Evolutionary conservation across 1,140 invertebrate genomes (phyloP).

Genomic region (Whitmania pigra): DNA sequence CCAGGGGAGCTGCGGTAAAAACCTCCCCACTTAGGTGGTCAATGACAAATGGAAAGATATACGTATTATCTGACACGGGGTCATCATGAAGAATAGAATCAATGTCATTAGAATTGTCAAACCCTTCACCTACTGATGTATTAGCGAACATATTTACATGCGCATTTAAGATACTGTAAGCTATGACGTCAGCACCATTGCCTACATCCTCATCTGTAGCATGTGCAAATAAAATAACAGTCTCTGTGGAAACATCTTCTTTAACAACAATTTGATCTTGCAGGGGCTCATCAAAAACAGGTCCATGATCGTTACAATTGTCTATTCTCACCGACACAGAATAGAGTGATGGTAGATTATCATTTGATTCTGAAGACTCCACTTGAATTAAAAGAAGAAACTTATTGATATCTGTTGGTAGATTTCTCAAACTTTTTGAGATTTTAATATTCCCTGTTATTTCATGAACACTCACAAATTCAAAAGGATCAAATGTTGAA

Average conservation of each 20-base stretch:
- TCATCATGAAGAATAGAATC: too few species aligned
- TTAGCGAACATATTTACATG: neutral
- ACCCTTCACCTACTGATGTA: conserved; percentile 39
- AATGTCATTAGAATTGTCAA: too few species aligned
- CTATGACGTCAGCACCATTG: conserved; percentile 50
- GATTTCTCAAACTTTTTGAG: too few species aligned
- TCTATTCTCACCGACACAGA: conserved; percentile 27
- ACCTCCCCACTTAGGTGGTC: conserved; percentile 84
- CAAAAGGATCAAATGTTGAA: too few species aligned
- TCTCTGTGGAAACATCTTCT: conserved; percentile 75
- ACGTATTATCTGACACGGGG: too few species aligned
- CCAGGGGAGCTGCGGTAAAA: conserved; percentile 63
- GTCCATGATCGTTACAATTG: conserved; percentile 70
- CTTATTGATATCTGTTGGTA: too few species aligned
- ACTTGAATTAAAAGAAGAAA: too few species aligned
- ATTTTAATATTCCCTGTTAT: too few species aligned
- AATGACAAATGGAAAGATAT: conserved; percentile 67
- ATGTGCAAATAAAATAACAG: conserved; percentile 52
- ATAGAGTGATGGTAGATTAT: too few species aligned
- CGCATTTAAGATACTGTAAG: conserved; percentile 13
- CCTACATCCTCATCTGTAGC: conserved; percentile 53
- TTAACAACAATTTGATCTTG: conserved; percentile 68
- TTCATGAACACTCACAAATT: too few species aligned
- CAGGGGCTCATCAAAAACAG: conserved; percentile 71
- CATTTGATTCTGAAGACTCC: too few species aligned